Base-by-base conservation (phyloP, 2,888 invertebrate genomes). In the Hirtodrosophila alboralis region DNA sequence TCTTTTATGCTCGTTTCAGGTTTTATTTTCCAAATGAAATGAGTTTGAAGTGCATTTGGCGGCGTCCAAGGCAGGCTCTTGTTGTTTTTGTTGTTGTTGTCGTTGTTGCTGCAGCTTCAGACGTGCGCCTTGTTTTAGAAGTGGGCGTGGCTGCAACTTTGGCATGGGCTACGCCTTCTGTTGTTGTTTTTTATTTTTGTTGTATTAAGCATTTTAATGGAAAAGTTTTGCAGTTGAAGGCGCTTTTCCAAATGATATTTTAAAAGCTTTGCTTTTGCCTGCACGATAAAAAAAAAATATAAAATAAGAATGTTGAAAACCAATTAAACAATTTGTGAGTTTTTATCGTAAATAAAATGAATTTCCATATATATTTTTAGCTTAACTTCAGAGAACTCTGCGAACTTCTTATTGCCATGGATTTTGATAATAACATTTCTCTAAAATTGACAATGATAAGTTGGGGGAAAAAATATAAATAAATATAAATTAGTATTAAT, bases 1-100 rank as follows among this genome's bases (percentile, higher is more conserved):
- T 78, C 84, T 86, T 83, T 86, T 81, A 62, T 77, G 60, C 58
- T 56, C 36, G 59, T 45, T 75, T 75, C 86, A 76, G 81, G 84
- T 80, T 83, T 81, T 87, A 85, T 86, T 81, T 81, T 87, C 87
- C 87, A 70, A 86, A 87, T 83, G 81, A 83, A 83, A 86, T 84
- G 87, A 87, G 84, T 86, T 83, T 83, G 69, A 83, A 83, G 81
- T 83, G 81, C 86, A 81, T 86, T 87, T 79, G 81, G 61, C 67
- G 75, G 84, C 62, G 60, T 47, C 61, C 65, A 36, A 49, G 58
- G 67, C 60, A 58, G 63, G 63, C 54, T 43, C 48, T 52, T 52
- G 27, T 44, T 26, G n/a, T 53, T 41, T 38, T 27, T 49, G 21
- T 48, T 47, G 16, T 30, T 58, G 16, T 52, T 43, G 16, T 59